Conservation (phyloP, 2,888 invertebrate genomes). For the Tortrix viridana region DNA sequence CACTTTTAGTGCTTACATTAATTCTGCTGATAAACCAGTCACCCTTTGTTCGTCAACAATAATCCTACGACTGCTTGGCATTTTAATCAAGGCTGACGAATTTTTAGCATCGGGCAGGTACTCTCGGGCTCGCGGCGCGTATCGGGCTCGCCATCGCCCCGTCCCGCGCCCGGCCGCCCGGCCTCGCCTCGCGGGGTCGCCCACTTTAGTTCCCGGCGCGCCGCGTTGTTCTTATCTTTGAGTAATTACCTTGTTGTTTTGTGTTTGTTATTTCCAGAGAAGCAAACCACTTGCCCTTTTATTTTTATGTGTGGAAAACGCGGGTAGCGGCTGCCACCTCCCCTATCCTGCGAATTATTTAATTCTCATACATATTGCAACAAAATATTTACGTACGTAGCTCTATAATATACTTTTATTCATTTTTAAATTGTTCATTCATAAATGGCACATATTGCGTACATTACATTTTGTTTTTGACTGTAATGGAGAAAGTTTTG, state of each 20-base stretch:
- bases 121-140: constrained; percentile 43
- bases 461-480: constrained; percentile 20
- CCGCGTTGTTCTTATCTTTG: constrained; percentile 71
- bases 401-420: background rate
- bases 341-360: constrained; percentile 22
- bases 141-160: constrained; percentile 43
- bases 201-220: constrained; percentile 56
- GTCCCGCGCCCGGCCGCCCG: constrained; percentile 38
- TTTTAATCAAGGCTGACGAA: constrained; percentile 67
- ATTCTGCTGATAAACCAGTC: constrained; percentile 60
- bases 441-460: constrained; percentile 6
- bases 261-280: constrained; percentile 60
- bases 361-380: constrained; percentile 20
- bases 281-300: constrained; percentile 55
- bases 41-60: constrained; percentile 60
- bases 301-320: constrained; percentile 46
- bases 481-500: constrained; percentile 26
- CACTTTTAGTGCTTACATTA: constrained; percentile 42
- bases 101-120: constrained; percentile 55
- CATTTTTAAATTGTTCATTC: background rate
- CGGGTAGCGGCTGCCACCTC: constrained; percentile 21
- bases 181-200: constrained; percentile 52
- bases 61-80: constrained; percentile 55
- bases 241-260: constrained; percentile 71
- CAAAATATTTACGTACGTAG: background rate